Percentiles rank a stretch among this genome's conserved stretches.
These are phyloP conservation scores for Lepas anatifera DNA, from an alignment of 2,888 invertebrate species.

Conservation along the genomic window DNA sequence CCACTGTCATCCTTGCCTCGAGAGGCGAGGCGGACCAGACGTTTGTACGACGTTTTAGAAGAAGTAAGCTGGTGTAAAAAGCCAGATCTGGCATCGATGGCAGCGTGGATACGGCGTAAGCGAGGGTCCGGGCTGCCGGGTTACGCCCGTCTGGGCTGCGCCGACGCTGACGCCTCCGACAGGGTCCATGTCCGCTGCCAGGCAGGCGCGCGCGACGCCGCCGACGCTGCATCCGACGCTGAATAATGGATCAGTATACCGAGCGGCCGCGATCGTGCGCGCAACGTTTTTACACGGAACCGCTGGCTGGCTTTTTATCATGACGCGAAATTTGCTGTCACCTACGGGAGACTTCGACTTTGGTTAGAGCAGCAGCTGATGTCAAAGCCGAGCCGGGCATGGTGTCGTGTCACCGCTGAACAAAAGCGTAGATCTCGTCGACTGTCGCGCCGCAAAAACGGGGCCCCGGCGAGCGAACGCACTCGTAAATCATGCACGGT, in stretches of 20 bases:
- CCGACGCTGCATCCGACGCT: not conserved
- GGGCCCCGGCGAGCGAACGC: not conserved
- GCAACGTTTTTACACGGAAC: not conserved
- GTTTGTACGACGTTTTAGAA: too few species aligned
- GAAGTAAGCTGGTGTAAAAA: too few species aligned
- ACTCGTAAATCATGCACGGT: not conserved
- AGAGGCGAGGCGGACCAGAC: too few species aligned
- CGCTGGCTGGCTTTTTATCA: not conserved
- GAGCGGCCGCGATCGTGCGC: too few species aligned
- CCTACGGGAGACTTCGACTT: not conserved
- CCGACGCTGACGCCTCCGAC: too few species aligned
- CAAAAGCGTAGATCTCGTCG: not conserved
- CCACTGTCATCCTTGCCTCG: too few species aligned
- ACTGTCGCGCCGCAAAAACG: not conserved
- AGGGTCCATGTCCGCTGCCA: too few species aligned
- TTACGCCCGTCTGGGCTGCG: too few species aligned
- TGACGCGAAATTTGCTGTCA: not conserved
- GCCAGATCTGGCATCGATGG: too few species aligned
- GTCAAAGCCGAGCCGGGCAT: not conserved
- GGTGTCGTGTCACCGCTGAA: not conserved
- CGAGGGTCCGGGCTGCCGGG: not conserved
- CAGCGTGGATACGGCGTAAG: too few species aligned
- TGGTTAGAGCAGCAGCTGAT: not conserved
- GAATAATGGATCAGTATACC: slow-evolving; percentile 9
- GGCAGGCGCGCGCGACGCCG: too few species aligned